Percentiles rank a stretch among this genome's conserved stretches.
Conservation (phyloP, 2,113 vertebrate genomes). For the Corythornis cristatus region DNA sequence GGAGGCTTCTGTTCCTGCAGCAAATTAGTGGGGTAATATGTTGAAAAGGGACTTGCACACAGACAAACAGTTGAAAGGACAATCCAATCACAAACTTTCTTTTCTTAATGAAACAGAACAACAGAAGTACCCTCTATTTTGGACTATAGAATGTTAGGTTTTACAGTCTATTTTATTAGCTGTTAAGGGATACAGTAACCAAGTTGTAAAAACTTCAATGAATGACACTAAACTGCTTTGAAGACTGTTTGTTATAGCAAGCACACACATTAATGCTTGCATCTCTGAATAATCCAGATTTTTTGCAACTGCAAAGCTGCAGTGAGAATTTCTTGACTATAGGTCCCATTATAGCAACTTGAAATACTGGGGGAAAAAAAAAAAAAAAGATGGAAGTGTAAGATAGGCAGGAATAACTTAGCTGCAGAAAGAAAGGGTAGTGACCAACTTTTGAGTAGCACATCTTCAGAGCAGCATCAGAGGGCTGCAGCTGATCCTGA, state of each 20-base stretch:
- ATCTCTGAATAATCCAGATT: neutral
- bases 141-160: neutral
- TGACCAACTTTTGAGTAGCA: neutral
- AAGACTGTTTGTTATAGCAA: conserved; percentile 9
- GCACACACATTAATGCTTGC: neutral
- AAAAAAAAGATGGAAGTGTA: neutral
- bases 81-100: neutral
- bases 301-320: neutral
- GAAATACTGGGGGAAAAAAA: neutral
- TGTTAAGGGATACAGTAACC: conserved; percentile 6
- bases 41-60: neutral
- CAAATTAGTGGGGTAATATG: neutral
- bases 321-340: neutral
- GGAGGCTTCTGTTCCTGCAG: neutral
- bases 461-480: neutral
- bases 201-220: conserved; percentile 6
- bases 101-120: neutral
- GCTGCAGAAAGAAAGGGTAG: neutral
- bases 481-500: neutral
- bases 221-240: neutral
- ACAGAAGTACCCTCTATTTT: neutral
- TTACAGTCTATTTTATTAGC: conserved; percentile 27
- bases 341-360: neutral
- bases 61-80: neutral
- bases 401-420: neutral